A percentile compares a stretch with the other conserved stretches of the same genome.
phyloP scores from a whole-genome alignment of 2,797 vertebrate genomes.

The Acropternis orthonyx region DNA sequence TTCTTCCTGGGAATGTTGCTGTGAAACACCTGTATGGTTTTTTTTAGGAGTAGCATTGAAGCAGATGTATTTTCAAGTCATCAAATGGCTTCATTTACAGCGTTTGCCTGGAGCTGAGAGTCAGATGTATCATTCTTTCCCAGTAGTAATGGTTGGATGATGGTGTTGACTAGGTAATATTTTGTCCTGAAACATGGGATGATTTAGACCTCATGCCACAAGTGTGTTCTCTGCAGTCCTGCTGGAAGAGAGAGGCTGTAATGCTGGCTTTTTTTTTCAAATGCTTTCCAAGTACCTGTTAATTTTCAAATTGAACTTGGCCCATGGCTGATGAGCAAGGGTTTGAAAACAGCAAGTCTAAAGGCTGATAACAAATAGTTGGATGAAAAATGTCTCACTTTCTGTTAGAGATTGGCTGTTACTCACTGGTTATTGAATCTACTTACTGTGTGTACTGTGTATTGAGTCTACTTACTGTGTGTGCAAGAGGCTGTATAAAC shows the following conservation, averaged over 20 bases:
- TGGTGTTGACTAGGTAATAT: not conserved
- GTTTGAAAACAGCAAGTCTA: not conserved
- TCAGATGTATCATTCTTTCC: not conserved
- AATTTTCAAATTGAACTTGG: not conserved
- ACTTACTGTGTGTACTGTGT: not conserved
- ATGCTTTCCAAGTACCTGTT: not conserved
- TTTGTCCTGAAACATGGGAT: not conserved
- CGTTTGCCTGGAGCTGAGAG: not conserved
- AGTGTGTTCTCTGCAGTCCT: not conserved
- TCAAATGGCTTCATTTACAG: not conserved
- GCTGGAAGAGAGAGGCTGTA: not conserved
- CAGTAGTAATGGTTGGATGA: not conserved
- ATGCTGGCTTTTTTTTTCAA: not conserved
- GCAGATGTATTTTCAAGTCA: not conserved
- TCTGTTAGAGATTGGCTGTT: not conserved
- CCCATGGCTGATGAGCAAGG: not conserved
- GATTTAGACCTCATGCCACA: not conserved
- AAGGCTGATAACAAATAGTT: not conserved
- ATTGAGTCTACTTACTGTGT: not conserved
- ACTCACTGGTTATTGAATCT: not conserved
- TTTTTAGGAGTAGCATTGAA: not conserved
- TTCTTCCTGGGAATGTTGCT: not conserved
- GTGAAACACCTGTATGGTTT: not conserved
- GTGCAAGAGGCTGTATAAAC: slow-evolving; percentile 34
- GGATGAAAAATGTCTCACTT: slow-evolving; percentile 5